A percentile compares a stretch with the other conserved stretches of the same genome.
These are phyloP conservation scores for Psylliodes chrysocephalus DNA, from an alignment of 2,888 invertebrate species.

Conservation along the genomic window DNA sequence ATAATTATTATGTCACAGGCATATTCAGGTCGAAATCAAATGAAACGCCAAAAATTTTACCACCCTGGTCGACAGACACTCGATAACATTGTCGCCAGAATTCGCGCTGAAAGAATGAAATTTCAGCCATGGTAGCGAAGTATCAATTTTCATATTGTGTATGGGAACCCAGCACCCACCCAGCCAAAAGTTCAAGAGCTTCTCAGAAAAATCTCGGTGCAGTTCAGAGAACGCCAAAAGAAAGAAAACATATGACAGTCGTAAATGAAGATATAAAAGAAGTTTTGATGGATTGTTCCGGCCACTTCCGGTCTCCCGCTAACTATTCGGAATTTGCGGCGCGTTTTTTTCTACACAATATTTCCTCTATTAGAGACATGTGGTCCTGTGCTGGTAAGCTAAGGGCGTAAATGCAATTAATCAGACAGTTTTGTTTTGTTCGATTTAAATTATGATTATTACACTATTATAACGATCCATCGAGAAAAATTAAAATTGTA, in stretches of 20 bases:
- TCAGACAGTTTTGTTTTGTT: too few species aligned
- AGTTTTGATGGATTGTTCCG: constrained; percentile 41
- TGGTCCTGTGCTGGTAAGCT: background rate
- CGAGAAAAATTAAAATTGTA: too few species aligned
- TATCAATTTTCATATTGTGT: constrained; percentile 33
- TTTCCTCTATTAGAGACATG: background rate
- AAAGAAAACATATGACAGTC: constrained; percentile 41
- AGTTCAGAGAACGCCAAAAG: constrained; percentile 32
- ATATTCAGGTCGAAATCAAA: too few species aligned
- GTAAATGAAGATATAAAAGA: constrained; percentile 39
- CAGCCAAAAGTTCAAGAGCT: constrained; percentile 29
- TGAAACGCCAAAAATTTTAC: constrained; percentile 32
- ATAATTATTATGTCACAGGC: too few species aligned
- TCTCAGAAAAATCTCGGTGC: constrained; percentile 39
- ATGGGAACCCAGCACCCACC: constrained; percentile 30
- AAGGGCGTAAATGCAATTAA: background rate
- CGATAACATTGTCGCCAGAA: constrained; percentile 47
- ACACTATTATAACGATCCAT: too few species aligned
- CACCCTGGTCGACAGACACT: constrained; percentile 44
- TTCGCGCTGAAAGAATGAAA: constrained; percentile 30
- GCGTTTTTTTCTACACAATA: background rate
- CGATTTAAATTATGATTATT: too few species aligned
- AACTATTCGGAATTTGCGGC: background rate
- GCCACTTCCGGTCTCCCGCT: constrained; percentile 34
- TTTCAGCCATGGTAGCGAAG: constrained; percentile 31